Evolutionary conservation across 2,888 invertebrate genomes (phyloP).

Genomic region (Formica aserva): DNA sequence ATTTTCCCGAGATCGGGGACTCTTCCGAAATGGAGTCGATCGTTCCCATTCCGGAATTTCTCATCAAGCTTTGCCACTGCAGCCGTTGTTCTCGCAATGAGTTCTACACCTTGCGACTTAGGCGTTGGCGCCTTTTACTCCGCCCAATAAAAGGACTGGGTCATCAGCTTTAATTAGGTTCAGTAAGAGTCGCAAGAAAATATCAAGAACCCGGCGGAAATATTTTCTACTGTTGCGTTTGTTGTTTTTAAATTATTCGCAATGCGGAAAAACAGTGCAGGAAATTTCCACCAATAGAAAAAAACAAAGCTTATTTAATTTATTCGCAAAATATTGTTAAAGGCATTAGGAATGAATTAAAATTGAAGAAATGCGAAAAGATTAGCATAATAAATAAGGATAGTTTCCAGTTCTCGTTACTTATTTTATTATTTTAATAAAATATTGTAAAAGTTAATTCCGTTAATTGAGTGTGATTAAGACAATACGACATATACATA

Average conservation of each 20-base stretch:
- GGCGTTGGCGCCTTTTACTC: constrained; percentile 70
- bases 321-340: constrained; percentile 21
- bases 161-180: constrained; percentile 71
- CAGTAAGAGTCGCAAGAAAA: constrained; percentile 65
- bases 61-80: constrained; percentile 63
- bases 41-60: constrained; percentile 73
- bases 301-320: background rate
- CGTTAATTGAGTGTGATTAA: background rate
- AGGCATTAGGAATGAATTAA: constrained; percentile 7
- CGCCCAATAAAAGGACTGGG: constrained; percentile 69
- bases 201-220: constrained; percentile 56
- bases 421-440: background rate
- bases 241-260: constrained; percentile 19
- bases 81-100: constrained; percentile 66
- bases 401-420: background rate
- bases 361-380: constrained; percentile 16
- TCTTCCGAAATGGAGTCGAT: constrained; percentile 63
- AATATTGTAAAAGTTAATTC: background rate
- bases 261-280: constrained; percentile 10
- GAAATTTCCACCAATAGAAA: background rate
- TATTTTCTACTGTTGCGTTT: background rate
- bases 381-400: background rate
- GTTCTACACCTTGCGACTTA: constrained; percentile 72
- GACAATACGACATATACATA: background rate
- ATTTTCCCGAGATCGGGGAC: constrained; percentile 47